phyloP scores from a whole-genome alignment of 2,113 vertebrate genomes.

The Typhlomys cinereus region DNA sequence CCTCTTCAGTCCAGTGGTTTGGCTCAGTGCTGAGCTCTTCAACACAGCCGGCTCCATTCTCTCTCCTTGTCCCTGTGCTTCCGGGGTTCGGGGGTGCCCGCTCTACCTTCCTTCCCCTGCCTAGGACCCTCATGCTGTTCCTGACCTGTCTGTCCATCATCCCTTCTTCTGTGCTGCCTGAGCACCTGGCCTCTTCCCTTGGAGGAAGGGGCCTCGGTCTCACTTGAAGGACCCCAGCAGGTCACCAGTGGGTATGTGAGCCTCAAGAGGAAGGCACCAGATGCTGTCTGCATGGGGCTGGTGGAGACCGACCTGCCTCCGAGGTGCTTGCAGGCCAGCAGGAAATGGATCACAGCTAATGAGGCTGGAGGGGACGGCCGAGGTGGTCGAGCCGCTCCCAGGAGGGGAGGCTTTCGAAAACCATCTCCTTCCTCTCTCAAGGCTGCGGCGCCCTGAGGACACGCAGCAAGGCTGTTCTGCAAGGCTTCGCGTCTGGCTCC shows the following conservation, averaged over 20 bases:
- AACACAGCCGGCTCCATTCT: accelerated
- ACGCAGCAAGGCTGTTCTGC: background rate
- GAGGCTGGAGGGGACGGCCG: accelerated
- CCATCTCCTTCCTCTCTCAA: too few species aligned
- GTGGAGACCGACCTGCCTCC: background rate
- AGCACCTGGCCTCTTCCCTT: background rate
- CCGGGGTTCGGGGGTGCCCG: background rate
- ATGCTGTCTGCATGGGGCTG: background rate
- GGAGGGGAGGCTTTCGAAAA: background rate
- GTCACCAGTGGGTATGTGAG: accelerated
- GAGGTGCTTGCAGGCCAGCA: background rate
- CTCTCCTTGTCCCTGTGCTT: too few species aligned
- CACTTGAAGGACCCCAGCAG: accelerated
- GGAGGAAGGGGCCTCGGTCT: background rate
- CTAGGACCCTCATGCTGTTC: background rate
- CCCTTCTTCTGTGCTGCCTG: background rate
- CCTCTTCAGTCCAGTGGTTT: background rate
- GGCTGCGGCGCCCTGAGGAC: background rate
- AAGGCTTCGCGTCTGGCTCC: background rate
- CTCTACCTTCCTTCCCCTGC: background rate
- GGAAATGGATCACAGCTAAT: background rate
- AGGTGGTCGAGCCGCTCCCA: background rate
- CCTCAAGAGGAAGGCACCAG: background rate
- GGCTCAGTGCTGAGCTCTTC: background rate
- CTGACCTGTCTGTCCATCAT: background rate